phyloP scores from a whole-genome alignment of 1,140 invertebrate species.

The Whitmania pigra region DNA sequence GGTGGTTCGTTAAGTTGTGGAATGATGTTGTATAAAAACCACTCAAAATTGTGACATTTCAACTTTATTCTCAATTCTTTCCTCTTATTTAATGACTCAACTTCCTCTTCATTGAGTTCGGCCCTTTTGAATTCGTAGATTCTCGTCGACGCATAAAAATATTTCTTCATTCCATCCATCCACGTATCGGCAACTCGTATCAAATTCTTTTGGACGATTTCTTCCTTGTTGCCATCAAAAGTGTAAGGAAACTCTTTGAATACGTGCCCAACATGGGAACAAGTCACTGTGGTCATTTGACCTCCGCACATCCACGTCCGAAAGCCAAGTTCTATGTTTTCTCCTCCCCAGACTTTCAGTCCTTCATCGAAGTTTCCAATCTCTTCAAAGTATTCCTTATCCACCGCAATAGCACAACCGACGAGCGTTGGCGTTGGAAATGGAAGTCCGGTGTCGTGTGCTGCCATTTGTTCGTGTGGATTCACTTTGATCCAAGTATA shows the following conservation, averaged over 20 bases:
- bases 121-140: conserved; percentile 16
- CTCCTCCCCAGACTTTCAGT: conserved; percentile 94
- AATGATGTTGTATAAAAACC: conserved; percentile 26
- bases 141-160: conserved; percentile 23
- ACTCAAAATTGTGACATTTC: conserved; percentile 26
- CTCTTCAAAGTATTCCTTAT: conserved; percentile 49
- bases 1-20: conserved; percentile 27
- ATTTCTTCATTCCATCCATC: conserved; percentile 19
- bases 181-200: conserved; percentile 22
- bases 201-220: conserved; percentile 23
- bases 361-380: conserved; percentile 88
- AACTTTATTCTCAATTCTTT: conserved; percentile 16
- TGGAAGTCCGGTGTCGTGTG: conserved; percentile 14
- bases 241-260: conserved; percentile 47
- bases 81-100: conserved; percentile 15
- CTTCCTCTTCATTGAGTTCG: conserved; percentile 14
- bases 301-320: conserved; percentile 98
- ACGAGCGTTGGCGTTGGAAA: conserved; percentile 42
- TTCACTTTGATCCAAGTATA: conserved; percentile 21
- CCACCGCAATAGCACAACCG: conserved; percentile 36
- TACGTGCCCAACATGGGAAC: conserved; percentile 91
- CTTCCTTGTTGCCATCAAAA: conserved; percentile 13
- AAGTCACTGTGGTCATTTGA: conserved; percentile 93
- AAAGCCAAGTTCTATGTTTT: conserved; percentile 91
- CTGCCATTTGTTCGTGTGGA: conserved; percentile 18